Conservation (phyloP, 2,888 invertebrate genomes). For the Clistopyga incitator region DNA sequence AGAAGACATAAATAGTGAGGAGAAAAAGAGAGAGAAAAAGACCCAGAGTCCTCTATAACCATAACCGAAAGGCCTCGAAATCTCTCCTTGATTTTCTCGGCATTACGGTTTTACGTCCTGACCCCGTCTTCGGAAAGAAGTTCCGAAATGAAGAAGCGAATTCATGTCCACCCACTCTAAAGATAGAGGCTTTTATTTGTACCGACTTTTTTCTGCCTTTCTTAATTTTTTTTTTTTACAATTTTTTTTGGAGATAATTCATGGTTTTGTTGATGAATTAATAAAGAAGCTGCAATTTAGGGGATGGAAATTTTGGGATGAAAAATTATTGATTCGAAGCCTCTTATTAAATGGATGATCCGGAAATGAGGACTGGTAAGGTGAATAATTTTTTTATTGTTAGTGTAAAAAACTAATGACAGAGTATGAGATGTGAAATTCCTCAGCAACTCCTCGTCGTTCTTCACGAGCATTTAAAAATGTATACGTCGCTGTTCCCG, state of each 20-base stretch:
- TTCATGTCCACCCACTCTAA: slow-evolving; percentile 30
- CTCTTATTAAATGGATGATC: no score
- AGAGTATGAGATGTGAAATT: background rate
- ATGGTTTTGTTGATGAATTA: no score
- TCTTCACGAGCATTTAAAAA: background rate
- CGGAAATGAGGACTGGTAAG: background rate
- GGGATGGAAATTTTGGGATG: no score
- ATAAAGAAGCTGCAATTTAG: no score
- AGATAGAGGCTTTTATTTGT: background rate
- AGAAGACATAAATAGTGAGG: background rate
- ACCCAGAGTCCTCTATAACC: slow-evolving; percentile 37
- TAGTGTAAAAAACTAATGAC: background rate
- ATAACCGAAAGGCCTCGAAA: slow-evolving; percentile 45
- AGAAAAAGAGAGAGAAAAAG: slow-evolving; percentile 6
- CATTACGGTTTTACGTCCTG: slow-evolving; percentile 47
- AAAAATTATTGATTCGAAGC: no score
- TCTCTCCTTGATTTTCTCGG: slow-evolving; percentile 49
- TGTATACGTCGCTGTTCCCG: background rate
- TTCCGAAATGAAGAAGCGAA: slow-evolving; percentile 44
- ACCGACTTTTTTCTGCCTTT: background rate
- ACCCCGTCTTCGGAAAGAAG: slow-evolving; percentile 40
- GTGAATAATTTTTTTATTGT: background rate
- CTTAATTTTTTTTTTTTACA: no score
- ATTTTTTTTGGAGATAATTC: no score
- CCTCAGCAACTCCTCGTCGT: background rate